Conservation (phyloP, 1,140 invertebrate species). For the Leucophenga varia region DNA sequence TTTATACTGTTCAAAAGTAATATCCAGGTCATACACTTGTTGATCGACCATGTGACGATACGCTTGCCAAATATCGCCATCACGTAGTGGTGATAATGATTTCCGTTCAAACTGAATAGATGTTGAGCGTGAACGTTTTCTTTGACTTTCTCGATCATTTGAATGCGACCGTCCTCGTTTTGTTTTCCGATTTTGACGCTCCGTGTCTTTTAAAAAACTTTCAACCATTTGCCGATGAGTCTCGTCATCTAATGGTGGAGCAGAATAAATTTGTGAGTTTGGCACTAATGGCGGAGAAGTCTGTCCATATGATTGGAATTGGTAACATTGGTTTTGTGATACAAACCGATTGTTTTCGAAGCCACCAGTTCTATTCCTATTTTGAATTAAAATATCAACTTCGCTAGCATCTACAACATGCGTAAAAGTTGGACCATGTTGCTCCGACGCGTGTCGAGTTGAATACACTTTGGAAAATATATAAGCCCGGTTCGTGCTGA, state of each 20-base stretch:
- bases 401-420: conserved; percentile 40
- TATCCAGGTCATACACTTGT: conserved; percentile 34
- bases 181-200: not conserved
- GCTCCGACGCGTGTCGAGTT: conserved; percentile 38
- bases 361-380: conserved; percentile 5
- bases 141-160: conserved; percentile 13
- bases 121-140: conserved; percentile 1
- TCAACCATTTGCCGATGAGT: conserved; percentile 45
- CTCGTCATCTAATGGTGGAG: conserved; percentile 34
- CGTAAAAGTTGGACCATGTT: conserved; percentile 36
- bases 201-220: conserved; percentile 32
- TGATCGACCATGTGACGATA: conserved; percentile 46
- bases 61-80: conserved; percentile 43
- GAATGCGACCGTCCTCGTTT: conserved; percentile 31
- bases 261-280: conserved; percentile 2
- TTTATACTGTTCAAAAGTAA: conserved; percentile 26
- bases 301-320: not conserved
- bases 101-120: conserved; percentile 21
- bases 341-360: not conserved
- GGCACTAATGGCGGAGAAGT: not conserved
- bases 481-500: conserved; percentile 21
- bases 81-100: conserved; percentile 35
- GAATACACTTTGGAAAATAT: conserved; percentile 31
- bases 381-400: conserved; percentile 29
- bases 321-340: not conserved